Conservation (phyloP, 2,888 invertebrate genomes). For the Rhodophaea formosa region DNA sequence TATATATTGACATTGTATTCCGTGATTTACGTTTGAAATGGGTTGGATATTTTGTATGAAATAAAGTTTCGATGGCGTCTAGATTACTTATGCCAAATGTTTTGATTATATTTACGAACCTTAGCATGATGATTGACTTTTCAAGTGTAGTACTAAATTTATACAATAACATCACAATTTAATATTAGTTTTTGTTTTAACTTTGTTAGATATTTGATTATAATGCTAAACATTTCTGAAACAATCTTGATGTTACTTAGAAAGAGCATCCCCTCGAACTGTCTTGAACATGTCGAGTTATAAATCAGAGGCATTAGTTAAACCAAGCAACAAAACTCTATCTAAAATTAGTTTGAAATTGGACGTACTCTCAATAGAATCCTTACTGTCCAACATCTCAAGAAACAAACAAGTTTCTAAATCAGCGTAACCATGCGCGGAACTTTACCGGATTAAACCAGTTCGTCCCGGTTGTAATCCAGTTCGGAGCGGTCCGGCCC, state of each 20-base stretch:
- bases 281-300: constrained; percentile 19
- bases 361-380: constrained; percentile 39
- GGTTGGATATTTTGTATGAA: background rate
- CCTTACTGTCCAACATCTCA: constrained; percentile 46
- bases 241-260: background rate
- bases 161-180: too few relatives aligned
- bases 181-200: too few relatives aligned
- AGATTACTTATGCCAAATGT: too few relatives aligned
- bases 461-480: constrained; percentile 57
- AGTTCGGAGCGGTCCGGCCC: constrained; percentile 52
- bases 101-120: background rate
- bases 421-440: constrained; percentile 73
- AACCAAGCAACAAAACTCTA: constrained; percentile 41
- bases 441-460: constrained; percentile 70
- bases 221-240: background rate
- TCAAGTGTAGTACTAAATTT: too few relatives aligned
- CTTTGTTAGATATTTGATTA: too few relatives aligned
- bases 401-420: constrained; percentile 76
- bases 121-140: too few relatives aligned
- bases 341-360: constrained; percentile 58
- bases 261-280: background rate
- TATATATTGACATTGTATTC: constrained; percentile 11
- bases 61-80: too few relatives aligned
- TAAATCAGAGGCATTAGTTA: constrained; percentile 24
- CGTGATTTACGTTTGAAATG: constrained; percentile 7